phyloP scores from a whole-genome alignment of 2,113 vertebrate genomes.

The Aegotheles bennettii region DNA sequence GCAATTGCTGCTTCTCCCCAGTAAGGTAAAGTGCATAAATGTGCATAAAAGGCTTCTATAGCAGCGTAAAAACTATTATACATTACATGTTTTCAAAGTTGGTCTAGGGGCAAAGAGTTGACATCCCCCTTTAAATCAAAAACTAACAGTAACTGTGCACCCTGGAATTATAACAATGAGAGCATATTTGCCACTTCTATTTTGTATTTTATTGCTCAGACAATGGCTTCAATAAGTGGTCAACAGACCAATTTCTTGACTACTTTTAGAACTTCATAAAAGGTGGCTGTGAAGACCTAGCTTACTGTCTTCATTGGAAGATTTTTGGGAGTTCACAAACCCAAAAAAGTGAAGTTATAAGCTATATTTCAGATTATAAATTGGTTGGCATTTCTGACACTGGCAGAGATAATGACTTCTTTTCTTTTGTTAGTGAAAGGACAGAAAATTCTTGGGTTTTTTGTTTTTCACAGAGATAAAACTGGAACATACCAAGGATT shows the following conservation, averaged over 20 bases:
- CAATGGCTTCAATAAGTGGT: neutral
- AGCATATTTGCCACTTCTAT: neutral
- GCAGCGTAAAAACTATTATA: neutral
- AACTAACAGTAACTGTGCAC: neutral
- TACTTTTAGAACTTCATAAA: neutral
- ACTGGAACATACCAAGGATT: neutral
- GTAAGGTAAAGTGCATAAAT: neutral
- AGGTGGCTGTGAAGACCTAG: neutral
- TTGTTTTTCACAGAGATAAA: conserved; percentile 31
- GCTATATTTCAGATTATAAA: neutral
- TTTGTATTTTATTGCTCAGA: neutral
- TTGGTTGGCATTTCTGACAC: neutral
- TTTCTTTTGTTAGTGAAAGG: neutral
- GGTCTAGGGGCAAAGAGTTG: neutral
- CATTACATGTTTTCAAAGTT: neutral
- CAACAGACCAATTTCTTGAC: neutral
- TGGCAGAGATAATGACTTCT: neutral
- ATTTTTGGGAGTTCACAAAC: neutral
- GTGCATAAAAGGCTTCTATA: neutral
- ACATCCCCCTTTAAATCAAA: neutral
- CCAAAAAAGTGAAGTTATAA: neutral
- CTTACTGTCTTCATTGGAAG: neutral
- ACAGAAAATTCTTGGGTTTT: neutral
- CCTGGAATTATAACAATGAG: neutral
- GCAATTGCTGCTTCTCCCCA: neutral